Conservation (phyloP, 2,797 vertebrate genomes). For the Lindbergichthys nudifrons region DNA sequence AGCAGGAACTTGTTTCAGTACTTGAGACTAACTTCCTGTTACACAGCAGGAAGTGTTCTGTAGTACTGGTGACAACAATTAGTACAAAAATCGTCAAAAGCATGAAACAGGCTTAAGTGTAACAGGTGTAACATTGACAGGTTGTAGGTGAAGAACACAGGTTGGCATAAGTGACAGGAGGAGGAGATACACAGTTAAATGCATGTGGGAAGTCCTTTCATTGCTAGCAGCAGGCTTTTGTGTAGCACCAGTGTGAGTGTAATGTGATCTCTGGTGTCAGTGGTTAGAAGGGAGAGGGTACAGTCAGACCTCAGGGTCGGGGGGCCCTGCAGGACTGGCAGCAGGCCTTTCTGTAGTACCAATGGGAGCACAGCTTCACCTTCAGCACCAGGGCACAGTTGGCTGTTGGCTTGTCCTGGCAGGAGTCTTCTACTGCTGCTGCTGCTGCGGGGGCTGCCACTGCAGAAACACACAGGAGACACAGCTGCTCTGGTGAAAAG, state of each 20-base stretch:
- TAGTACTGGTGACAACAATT: neutral
- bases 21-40: neutral
- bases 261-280: slow-evolving; percentile 48
- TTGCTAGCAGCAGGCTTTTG: slow-evolving; percentile 57
- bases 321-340: slow-evolving; percentile 86
- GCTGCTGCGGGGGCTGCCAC: slow-evolving; percentile 41
- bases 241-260: slow-evolving; percentile 55
- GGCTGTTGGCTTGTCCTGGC: slow-evolving; percentile 86
- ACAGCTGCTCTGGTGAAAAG: neutral
- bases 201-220: slow-evolving; percentile 22
- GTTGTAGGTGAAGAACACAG: slow-evolving; percentile 25
- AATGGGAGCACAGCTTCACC: slow-evolving; percentile 90
- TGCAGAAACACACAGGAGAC: slow-evolving; percentile 12
- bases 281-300: slow-evolving; percentile 33
- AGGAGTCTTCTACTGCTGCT: slow-evolving; percentile 76
- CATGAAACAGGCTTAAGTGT: neutral
- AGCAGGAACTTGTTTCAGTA: neutral
- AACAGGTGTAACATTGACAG: neutral
- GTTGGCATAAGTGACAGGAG: slow-evolving; percentile 23
- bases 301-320: slow-evolving; percentile 69
- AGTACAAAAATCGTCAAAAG: neutral
- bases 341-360: slow-evolving; percentile 91
- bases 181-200: slow-evolving; percentile 24
- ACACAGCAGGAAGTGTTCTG: neutral
- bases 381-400: slow-evolving; percentile 89